These are phyloP conservation scores for Petroica traversi DNA, from an alignment of 2,113 vertebrate genomes.

Conservation along the genomic window DNA sequence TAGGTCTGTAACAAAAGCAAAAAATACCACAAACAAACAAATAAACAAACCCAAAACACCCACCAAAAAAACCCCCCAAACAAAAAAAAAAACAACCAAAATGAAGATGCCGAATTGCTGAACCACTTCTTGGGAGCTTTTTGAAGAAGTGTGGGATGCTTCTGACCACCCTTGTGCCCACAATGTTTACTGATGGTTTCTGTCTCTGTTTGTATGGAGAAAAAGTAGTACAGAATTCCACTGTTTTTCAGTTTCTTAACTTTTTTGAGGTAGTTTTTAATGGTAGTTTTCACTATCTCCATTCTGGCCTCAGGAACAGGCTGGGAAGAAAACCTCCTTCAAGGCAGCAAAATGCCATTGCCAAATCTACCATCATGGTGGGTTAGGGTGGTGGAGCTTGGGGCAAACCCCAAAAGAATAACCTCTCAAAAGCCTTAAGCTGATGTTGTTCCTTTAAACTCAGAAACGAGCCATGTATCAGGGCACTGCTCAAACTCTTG, in stretches of 20 bases:
- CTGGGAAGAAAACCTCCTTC: not conserved
- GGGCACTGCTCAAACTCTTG: not conserved
- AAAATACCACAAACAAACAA: not conserved
- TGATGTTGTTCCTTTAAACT: not conserved
- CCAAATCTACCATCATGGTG: not conserved
- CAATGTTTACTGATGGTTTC: not conserved
- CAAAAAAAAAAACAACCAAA: not conserved
- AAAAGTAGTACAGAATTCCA: not conserved
- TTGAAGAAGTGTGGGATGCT: not conserved
- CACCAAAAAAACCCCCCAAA: not conserved
- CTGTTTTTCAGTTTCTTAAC: not conserved
- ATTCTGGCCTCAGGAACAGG: not conserved
- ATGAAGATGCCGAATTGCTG: not conserved
- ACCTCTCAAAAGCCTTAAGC: not conserved
- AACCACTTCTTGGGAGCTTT: not conserved
- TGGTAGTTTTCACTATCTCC: not conserved
- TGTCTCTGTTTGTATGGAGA: not conserved
- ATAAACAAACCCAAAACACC: not conserved
- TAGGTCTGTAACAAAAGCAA: not conserved
- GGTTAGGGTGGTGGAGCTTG: not conserved
- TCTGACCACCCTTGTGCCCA: not conserved
- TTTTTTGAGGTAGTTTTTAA: not conserved
- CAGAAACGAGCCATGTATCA: accelerated
- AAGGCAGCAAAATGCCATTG: not conserved
- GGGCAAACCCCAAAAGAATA: not conserved